These are phyloP conservation scores for Glyphotaelius pellucidus DNA, from an alignment of 2,888 invertebrate genomes.

Conservation along the genomic window DNA sequence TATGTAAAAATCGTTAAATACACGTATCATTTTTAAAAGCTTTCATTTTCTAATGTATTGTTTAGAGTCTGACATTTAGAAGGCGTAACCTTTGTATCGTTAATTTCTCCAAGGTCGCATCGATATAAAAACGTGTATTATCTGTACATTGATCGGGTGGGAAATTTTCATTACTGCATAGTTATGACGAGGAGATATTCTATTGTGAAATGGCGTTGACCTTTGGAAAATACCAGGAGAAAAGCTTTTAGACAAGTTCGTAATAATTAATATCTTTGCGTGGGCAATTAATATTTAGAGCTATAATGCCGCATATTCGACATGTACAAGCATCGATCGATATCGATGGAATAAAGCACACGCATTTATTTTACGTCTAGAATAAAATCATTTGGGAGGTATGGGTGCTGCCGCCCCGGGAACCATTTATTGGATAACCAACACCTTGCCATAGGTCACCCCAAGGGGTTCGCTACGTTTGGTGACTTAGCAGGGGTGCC, in stretches of 20 bases:
- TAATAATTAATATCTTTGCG: background rate
- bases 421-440: too few species aligned
- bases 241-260: background rate
- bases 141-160: background rate
- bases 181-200: background rate
- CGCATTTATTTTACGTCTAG: too few species aligned
- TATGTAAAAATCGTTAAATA: too few species aligned
- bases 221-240: conserved; percentile 2
- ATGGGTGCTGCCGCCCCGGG: too few species aligned
- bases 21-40: background rate
- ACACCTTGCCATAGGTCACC: too few species aligned
- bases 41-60: background rate
- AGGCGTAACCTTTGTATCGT: background rate
- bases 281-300: background rate
- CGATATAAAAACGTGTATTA: background rate
- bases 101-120: background rate
- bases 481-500: too few species aligned
- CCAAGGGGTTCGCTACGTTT: too few species aligned
- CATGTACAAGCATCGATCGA: background rate
- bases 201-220: background rate
- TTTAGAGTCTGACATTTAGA: background rate
- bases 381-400: too few species aligned
- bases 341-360: too few species aligned
- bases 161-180: background rate
- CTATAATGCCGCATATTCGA: background rate